Evolutionary conservation across 2,113 vertebrate genomes (phyloP).

Genomic region (Oryctolagus cuniculus): DNA sequence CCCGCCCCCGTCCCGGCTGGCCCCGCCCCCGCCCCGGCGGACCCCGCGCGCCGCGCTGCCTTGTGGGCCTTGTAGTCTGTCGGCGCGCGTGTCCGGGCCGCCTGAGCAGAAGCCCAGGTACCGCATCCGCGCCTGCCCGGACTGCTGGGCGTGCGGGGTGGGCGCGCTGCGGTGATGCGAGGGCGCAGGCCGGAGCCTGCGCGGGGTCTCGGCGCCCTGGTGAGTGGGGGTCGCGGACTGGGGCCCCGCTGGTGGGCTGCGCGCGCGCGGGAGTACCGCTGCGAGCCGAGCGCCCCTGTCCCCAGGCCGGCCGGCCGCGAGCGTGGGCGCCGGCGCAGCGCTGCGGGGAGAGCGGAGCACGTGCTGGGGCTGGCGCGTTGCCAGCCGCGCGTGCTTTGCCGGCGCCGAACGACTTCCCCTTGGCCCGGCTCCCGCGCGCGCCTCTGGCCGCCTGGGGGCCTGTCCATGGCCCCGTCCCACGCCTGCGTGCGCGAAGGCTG

Average conservation of each 20-base stretch:
- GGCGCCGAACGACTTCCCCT: background rate
- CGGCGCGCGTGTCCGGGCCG: background rate
- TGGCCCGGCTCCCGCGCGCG: background rate
- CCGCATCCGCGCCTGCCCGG: no score
- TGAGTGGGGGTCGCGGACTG: background rate
- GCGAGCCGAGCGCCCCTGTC: no score
- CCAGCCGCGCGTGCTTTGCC: background rate
- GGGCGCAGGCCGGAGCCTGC: background rate
- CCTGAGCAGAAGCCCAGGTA: background rate
- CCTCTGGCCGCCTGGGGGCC: background rate
- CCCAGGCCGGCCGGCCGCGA: no score
- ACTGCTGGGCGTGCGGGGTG: background rate
- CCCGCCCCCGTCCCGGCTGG: background rate
- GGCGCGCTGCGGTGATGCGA: no score
- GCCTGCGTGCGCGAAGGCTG: background rate
- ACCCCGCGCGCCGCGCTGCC: background rate
- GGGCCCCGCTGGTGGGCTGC: background rate
- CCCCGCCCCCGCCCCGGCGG: background rate
- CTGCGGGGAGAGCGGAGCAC: background rate
- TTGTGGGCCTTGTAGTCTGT: conserved; percentile 41
- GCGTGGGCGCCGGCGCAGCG: background rate
- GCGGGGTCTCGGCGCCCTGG: background rate
- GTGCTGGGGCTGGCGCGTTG: background rate
- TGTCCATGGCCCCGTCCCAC: background rate
- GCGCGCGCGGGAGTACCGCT: no score